Evolutionary conservation across 2,888 invertebrate genomes (phyloP).

Genomic region (Spisula subtruncata): DNA sequence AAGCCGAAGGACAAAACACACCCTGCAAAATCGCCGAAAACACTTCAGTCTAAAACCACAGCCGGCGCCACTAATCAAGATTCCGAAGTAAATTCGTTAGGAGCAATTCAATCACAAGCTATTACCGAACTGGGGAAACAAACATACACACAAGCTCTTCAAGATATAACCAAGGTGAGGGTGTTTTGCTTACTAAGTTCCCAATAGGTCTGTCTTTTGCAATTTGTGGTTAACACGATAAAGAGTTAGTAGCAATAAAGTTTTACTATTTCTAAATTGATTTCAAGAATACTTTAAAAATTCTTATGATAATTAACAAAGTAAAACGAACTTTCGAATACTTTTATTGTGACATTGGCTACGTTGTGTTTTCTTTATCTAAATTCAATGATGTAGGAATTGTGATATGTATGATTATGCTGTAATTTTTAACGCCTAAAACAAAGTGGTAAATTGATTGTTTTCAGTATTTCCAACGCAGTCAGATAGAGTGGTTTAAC

Average conservation of each 20-base stretch:
- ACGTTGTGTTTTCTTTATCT: too few species aligned
- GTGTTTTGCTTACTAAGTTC: background rate
- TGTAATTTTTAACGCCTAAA: background rate
- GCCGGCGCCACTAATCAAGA: background rate
- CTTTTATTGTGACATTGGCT: too few species aligned
- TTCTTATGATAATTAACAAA: too few species aligned
- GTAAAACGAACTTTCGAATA: too few species aligned
- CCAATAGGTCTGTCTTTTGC: too few species aligned
- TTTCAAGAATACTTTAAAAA: too few species aligned
- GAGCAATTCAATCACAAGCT: background rate
- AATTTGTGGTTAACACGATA: too few species aligned
- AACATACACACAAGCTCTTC: background rate
- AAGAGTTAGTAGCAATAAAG: too few species aligned
- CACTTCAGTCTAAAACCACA: background rate
- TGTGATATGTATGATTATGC: background rate
- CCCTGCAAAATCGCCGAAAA: background rate
- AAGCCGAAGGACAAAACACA: background rate
- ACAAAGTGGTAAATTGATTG: background rate
- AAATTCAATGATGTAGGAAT: too few species aligned
- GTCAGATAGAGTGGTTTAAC: background rate
- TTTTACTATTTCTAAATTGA: too few species aligned
- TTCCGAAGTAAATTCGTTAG: background rate
- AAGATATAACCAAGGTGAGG: background rate
- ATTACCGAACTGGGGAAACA: background rate
- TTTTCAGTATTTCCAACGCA: conserved; percentile 25